Base-by-base conservation (phyloP, 2,797 vertebrate genomes). In the Danio aesculapii region DNA sequence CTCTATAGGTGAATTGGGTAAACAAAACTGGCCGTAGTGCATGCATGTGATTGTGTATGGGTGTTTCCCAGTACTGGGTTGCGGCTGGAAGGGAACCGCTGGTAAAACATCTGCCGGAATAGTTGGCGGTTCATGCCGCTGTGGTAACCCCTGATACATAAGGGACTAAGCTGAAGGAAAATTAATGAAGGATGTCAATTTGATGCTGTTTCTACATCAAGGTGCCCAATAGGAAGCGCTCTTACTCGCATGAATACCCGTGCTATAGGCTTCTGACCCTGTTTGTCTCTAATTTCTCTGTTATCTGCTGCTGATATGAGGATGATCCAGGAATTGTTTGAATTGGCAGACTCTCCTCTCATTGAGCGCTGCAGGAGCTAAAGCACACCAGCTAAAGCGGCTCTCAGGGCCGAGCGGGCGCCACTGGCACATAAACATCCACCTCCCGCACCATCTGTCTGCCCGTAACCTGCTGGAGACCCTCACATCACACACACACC, bases 391-490 rank as follows among this genome's bases (percentile, higher is more conserved):
- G 50, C 66, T 79, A 58, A 74, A 76, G 61, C 62, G 53, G 59
- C 43, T 74, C 55, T 55, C 49, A 66, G 71, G 80, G 66, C 69
- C 47, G 47, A 69, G 53, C 9, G 8, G 11, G 6, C 43, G 12
- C 19, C 12, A 41, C 79, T 53, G 47, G 64, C 66, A 81, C 84
- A 71, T 83, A 83, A 68, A 77, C 77, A 61, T 72, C 88, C 82
- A 72, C 90, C 89, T 90, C 91, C 91, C 81, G 75, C 85, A 90
- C 94, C 94, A 95, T 95, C 93, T 95, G 94, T 92, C 84, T 84
- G 88, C 88, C 90, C 91, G 92, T 93, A 93, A 94, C 91, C 92
- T 91, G 89, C 92, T 90, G 91, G 84, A 92, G 88, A 88, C 89
- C 77, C 84, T 89, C 92, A 88, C 88, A 88, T 88, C 87, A 88